Base-by-base conservation (phyloP, 2,797 vertebrate genomes). In the Platalea minor region DNA sequence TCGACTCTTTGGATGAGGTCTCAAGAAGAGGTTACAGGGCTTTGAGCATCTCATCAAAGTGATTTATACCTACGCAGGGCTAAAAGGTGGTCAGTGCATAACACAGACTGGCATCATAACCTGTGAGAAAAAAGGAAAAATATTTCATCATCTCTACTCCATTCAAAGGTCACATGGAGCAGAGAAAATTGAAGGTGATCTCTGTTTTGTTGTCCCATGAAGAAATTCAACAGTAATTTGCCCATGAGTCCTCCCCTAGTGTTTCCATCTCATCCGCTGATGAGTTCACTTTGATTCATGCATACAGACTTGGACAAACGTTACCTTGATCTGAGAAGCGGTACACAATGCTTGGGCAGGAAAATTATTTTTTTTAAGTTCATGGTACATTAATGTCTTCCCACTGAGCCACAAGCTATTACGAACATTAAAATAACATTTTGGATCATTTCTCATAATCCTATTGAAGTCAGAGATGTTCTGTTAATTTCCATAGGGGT, bases 1-100 rank as follows among this genome's bases (percentile, higher is more conserved):
- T 15, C 1, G 2, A 26, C 8, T 28, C 33, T 65, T n/a, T 33
- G 13, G 17, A 45, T 75, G 29, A 75, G 26, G 8, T 25, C 0
- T 0, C 18, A 60, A 72, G 54, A 86, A 79, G n/a, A 83, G 4
- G 21, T 53, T 74, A 63, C 19, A 39, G 15, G 25, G 26, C 50
- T 88, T 11, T 33, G 41, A 72, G 9, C 1, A 2, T 45, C 37
- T 43, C 64, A 54, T 64, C 17, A 5, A 89, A 85, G 28, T 33
- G 5, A 54, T 67, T 77, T 57, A n/a, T 39, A 67, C 11, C 29
- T 75, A 17, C 48, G 28, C 18, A 61, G 21, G 18, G 10, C 45
- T 83, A 43, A 77, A 82, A 83, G 17, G 14, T 60, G 57, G 28
- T 67, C 37, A 64, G 33, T 23, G 13, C 14, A 39, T 72, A 37